Percentiles rank a stretch among this genome's conserved stretches.
These are phyloP conservation scores for Caenorhabditis angaria DNA, from an alignment of 2,888 invertebrate species.

Conservation along the genomic window DNA sequence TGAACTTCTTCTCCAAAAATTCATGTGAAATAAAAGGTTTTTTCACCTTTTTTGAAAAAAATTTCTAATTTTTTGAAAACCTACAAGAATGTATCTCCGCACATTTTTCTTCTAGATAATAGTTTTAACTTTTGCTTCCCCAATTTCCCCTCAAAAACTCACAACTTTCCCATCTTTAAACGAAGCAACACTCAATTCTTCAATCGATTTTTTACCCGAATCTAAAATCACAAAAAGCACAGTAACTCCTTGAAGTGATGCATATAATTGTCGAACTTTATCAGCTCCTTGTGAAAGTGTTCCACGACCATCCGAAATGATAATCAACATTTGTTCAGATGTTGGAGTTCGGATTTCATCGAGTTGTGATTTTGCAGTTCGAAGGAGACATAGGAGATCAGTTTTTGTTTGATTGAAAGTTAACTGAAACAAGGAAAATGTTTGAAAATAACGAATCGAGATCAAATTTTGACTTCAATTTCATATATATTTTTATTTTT, in stretches of 20 bases:
- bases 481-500: no score
- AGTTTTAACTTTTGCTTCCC: background rate
- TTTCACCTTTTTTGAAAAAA: no score
- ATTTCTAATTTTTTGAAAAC: no score
- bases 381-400: slow-evolving; percentile 76
- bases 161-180: slow-evolving; percentile 76
- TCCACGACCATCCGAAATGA: slow-evolving; percentile 94
- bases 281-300: slow-evolving; percentile 86
- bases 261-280: slow-evolving; percentile 73
- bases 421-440: slow-evolving; percentile 12
- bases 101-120: no score
- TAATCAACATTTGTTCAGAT: slow-evolving; percentile 84
- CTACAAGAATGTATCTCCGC: no score
- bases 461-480: no score
- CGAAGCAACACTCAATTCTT: slow-evolving; percentile 85
- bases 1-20: no score
- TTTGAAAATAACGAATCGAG: no score
- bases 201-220: slow-evolving; percentile 89
- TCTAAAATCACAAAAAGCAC: slow-evolving; percentile 94
- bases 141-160: slow-evolving; percentile 10
- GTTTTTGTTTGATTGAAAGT: slow-evolving; percentile 90
- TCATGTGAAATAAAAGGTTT: no score
- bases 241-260: slow-evolving; percentile 80
- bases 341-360: slow-evolving; percentile 44
- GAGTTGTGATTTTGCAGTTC: slow-evolving; percentile 30